Conservation (phyloP, 2,888 invertebrate genomes). For the Scaptomyza flava region DNA sequence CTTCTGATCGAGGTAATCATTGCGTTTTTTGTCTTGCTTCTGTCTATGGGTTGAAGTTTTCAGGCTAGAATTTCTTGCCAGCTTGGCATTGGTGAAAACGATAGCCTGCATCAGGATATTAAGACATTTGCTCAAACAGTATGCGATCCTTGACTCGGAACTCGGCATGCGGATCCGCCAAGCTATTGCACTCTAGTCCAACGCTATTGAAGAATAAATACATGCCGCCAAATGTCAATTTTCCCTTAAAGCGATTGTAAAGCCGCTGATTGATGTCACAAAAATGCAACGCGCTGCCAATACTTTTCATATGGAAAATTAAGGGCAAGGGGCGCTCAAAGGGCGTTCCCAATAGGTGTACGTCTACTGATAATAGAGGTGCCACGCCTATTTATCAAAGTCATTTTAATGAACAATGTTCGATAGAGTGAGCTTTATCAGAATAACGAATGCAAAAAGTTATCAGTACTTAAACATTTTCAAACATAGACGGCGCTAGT, state of each 20-base stretch:
- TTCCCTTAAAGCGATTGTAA: constrained; percentile 69
- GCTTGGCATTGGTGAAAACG: constrained; percentile 55
- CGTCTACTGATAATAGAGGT: constrained; percentile 29
- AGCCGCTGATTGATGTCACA: constrained; percentile 64
- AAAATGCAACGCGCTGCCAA: constrained; percentile 58
- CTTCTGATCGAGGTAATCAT: constrained; percentile 86
- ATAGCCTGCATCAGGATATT: constrained; percentile 55
- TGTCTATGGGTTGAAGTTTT: no score
- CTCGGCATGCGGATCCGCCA: constrained; percentile 81
- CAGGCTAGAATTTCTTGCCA: constrained; percentile 64
- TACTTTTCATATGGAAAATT: constrained; percentile 70
- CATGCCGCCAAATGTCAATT: constrained; percentile 62
- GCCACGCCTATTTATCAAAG: no score
- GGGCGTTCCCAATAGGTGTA: constrained; percentile 70
- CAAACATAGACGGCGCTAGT: neutral
- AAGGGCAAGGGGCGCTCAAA: constrained; percentile 58
- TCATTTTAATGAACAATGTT: neutral
- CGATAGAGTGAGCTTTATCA: neutral
- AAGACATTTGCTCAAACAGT: no score
- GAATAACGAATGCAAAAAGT: neutral
- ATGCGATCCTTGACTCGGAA: constrained; percentile 76
- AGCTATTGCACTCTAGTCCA: constrained; percentile 85
- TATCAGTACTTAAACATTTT: neutral
- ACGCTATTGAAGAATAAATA: constrained; percentile 65
- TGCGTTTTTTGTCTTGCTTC: constrained; percentile 80